Evolutionary conservation across 2,888 invertebrate species (phyloP).

Genomic region (Mystacides longicornis): DNA sequence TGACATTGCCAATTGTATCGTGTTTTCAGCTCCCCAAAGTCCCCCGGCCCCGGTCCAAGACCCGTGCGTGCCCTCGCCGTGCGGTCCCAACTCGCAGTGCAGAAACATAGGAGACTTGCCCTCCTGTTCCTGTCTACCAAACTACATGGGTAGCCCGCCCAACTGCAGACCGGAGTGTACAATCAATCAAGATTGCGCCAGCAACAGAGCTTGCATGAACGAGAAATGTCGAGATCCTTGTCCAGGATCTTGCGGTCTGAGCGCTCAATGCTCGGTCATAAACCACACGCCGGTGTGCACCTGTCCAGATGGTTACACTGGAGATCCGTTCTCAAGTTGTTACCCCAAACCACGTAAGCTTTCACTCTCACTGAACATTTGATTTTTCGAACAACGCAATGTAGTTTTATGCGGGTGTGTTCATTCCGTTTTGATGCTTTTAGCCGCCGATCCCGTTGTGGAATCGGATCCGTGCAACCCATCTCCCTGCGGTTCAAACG

Average conservation of each 20-base stretch:
- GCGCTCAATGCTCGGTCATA: slow-evolving; percentile 51
- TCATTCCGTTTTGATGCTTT: not conserved
- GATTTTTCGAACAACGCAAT: slow-evolving; percentile 42
- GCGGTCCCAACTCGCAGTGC: slow-evolving; percentile 60
- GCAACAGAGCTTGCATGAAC: slow-evolving; percentile 55
- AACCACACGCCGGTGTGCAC: slow-evolving; percentile 60
- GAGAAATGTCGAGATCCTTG: slow-evolving; percentile 61
- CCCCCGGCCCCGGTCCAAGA: slow-evolving; percentile 31
- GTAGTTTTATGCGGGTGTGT: not conserved
- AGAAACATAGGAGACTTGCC: slow-evolving; percentile 53
- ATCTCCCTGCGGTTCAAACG: slow-evolving; percentile 66
- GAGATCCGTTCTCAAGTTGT: slow-evolving; percentile 57
- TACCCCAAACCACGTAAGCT: slow-evolving; percentile 33
- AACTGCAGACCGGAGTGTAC: slow-evolving; percentile 63
- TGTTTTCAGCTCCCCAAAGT: slow-evolving; percentile 6
- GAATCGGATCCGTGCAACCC: slow-evolving; percentile 55
- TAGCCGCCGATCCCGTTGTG: slow-evolving; percentile 26
- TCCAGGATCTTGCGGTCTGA: slow-evolving; percentile 55
- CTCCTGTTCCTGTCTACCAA: slow-evolving; percentile 56
- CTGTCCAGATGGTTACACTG: slow-evolving; percentile 52
- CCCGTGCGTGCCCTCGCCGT: slow-evolving; percentile 62
- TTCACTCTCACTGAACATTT: slow-evolving; percentile 62
- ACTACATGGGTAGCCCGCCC: slow-evolving; percentile 57
- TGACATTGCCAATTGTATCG: slow-evolving; percentile 7
- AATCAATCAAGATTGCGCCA: slow-evolving; percentile 61